Base-by-base conservation (phyloP, 2,888 invertebrate species). In the Campoplex capitator region DNA sequence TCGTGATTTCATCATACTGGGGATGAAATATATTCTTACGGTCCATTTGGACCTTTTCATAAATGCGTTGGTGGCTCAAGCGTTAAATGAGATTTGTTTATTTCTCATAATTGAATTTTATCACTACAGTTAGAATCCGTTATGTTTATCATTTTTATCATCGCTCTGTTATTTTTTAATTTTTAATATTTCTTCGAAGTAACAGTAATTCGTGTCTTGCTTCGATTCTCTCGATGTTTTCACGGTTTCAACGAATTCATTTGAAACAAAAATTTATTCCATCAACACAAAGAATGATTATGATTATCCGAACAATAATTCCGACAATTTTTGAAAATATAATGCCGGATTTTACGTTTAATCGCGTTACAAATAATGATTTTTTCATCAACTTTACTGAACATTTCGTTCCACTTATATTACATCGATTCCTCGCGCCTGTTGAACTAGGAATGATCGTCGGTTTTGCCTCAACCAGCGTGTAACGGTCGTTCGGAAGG, bases 11-110 rank as follows among this genome's bases (percentile, higher is more conserved):
- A 35, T 54, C 48, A 45, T 54, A 28, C 13, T 71, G 48, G 35
- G 70, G 38, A 38, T 35, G 42, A 48, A 56, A 62, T 86, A 71
- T 76, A 71, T 76, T 86, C 56, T 71, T 65, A 9, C 83, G 65
- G n/a, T 86, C 79, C 85, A 86, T 83, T 75, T 71, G n/a, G 11
- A 32, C 16, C 70, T 42, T 67, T 42, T 28, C n/a, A 18, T n/a
- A 77, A 13, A 4, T 16, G n/a, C 23, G 18, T 35, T 23, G 23
- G 11, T 45, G 42, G 38, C 3, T 83, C 48, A 32, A 32, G 16
- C 54, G 38, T 32, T 35, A 16, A 75, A 13, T 51, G 38, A 84
- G 28, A 23, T n/a, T 74, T 56, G 7, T 38, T 38, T 9, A 28
- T 81, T 42, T 77, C 28, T 62, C 42, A 67, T 45, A 13, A 23